phyloP scores from a whole-genome alignment of 2,888 invertebrate species.

The Drosophila formosana region DNA sequence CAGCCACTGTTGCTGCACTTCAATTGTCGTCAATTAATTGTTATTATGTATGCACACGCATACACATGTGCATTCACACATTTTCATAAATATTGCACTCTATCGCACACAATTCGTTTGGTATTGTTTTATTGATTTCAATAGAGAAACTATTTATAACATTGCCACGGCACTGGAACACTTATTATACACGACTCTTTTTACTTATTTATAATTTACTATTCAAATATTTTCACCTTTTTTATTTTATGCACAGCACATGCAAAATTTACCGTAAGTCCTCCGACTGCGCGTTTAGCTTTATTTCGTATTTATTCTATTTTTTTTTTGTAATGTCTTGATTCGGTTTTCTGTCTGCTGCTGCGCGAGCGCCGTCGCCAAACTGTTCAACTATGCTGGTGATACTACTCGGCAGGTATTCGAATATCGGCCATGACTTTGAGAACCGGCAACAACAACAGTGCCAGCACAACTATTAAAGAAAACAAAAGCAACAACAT shows the following conservation, averaged over 20 bases:
- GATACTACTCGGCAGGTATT: conserved; percentile 61
- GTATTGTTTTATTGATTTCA: conserved; percentile 45
- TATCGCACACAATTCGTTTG: conserved; percentile 45
- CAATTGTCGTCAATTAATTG: conserved; percentile 74
- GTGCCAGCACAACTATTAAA: conserved; percentile 36
- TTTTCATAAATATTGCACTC: conserved; percentile 32
- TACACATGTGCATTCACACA: conserved; percentile 8
- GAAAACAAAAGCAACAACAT: conserved; percentile 1
- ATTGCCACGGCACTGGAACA: conserved; percentile 34
- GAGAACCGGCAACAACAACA: conserved; percentile 41
- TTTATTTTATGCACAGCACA: conserved; percentile 25
- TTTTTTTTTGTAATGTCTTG: conserved; percentile 1
- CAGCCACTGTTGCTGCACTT: conserved; percentile 52
- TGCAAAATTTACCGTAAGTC: conserved; percentile 46
- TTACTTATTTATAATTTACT: conserved; percentile 1
- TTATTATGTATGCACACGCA: conserved; percentile 39
- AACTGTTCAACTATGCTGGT: conserved; percentile 51
- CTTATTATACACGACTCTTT: not conserved
- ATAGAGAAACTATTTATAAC: conserved; percentile 49
- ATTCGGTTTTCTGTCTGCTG: conserved; percentile 34
- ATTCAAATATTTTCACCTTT: conserved; percentile 1
- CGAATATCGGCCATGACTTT: conserved; percentile 75
- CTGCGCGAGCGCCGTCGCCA: conserved; percentile 59
- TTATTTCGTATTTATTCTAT: conserved; percentile 16
- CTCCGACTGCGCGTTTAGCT: conserved; percentile 22